A percentile compares a stretch with the other conserved stretches of the same genome.
Conservation (phyloP, 2,888 invertebrate species). For the Apantesis nais region DNA sequence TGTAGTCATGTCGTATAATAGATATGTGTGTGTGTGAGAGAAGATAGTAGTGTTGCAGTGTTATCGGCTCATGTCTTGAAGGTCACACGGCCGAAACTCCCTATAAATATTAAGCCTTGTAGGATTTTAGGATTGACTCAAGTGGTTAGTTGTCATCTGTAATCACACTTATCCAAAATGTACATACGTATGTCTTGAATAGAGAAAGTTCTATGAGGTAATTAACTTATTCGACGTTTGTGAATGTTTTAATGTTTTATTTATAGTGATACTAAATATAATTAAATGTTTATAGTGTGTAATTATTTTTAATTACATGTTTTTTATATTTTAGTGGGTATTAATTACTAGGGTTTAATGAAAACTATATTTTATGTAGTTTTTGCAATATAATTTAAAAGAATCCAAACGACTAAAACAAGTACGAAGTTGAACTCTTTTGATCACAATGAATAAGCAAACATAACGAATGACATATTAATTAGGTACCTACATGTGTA, state of each 20-base stretch:
- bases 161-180: conserved; percentile 42
- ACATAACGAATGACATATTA: not conserved
- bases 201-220: conserved; percentile 29
- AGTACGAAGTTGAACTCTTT: not conserved
- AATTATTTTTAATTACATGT: too few relatives aligned
- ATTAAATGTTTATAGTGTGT: not conserved
- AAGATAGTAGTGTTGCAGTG: conserved; percentile 66
- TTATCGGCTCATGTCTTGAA: conserved; percentile 70
- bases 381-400: not conserved
- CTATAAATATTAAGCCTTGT: conserved; percentile 57
- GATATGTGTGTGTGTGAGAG: conserved; percentile 66
- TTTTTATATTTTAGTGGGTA: not conserved
- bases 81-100: conserved; percentile 65
- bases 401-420: not conserved
- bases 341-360: not conserved
- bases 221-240: not conserved
- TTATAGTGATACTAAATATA: not conserved
- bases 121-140: conserved; percentile 62
- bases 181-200: conserved; percentile 34
- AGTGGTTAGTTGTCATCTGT: conserved; percentile 55
- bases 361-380: not conserved
- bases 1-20: conserved; percentile 61
- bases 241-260: not conserved
- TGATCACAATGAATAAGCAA: not conserved
- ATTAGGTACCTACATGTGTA: not conserved